Conservation (phyloP, 2,797 vertebrate species). For the Pseudochirops cupreus region DNA sequence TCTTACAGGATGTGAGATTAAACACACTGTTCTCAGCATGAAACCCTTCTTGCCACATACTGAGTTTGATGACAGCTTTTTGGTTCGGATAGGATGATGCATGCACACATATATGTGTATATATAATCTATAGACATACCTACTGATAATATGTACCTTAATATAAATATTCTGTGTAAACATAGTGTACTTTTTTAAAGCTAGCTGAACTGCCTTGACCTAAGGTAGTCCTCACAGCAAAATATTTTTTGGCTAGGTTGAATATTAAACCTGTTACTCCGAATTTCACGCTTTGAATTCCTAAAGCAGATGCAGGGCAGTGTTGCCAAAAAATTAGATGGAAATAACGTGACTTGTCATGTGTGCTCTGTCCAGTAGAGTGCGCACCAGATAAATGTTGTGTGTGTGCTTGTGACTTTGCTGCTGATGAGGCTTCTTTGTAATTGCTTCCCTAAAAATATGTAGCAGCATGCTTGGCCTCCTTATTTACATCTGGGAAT, state of each 20-base stretch:
- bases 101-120: not conserved
- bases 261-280: constrained; percentile 91
- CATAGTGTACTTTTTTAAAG: not conserved
- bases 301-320: constrained; percentile 83
- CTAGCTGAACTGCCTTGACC: constrained; percentile 79
- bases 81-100: constrained; percentile 77
- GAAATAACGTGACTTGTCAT: constrained; percentile 81
- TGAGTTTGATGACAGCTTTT: constrained; percentile 84
- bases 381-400: constrained; percentile 84
- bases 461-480: constrained; percentile 82
- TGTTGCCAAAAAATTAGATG: constrained; percentile 88
- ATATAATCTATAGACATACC: not conserved
- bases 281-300: constrained; percentile 89
- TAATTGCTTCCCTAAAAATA: constrained; percentile 85
- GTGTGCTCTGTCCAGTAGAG: constrained; percentile 86
- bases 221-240: constrained; percentile 88
- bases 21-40: constrained; percentile 87
- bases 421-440: constrained; percentile 78
- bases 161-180: not conserved
- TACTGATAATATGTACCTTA: not conserved
- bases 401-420: not conserved
- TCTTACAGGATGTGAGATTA: constrained; percentile 88
- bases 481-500: constrained; percentile 85
- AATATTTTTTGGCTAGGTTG: constrained; percentile 86
- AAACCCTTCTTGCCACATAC: constrained; percentile 87